A percentile compares a stretch with the other conserved stretches of the same genome.
Evolutionary conservation across 2,797 vertebrate genomes (phyloP).

Genomic region (Pterois miles): DNA sequence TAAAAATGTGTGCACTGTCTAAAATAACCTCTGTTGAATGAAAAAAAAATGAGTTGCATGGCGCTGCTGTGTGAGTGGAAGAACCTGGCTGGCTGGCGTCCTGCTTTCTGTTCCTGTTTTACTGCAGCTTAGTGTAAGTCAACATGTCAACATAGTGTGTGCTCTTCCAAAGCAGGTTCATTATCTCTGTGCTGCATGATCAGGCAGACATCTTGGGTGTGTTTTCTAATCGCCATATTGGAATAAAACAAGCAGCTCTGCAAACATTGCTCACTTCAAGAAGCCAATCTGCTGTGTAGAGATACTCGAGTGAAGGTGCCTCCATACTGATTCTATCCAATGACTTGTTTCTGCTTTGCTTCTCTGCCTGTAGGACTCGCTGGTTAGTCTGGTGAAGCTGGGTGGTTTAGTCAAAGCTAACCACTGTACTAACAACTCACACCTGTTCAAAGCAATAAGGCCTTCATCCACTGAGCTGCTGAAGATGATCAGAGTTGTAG

Average conservation of each 20-base stretch:
- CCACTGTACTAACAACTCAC: constrained; percentile 35
- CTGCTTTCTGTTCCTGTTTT: constrained; percentile 65
- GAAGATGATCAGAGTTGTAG: not conserved
- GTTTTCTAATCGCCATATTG: constrained; percentile 26
- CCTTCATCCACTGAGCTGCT: not conserved
- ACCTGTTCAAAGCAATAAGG: constrained; percentile 20
- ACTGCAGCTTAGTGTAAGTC: constrained; percentile 49
- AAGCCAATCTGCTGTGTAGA: constrained; percentile 28
- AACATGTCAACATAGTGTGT: constrained; percentile 53
- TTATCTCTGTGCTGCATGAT: constrained; percentile 60
- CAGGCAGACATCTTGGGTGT: constrained; percentile 43
- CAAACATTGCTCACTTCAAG: constrained; percentile 23
- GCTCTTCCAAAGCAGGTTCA: constrained; percentile 46
- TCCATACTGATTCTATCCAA: constrained; percentile 41
- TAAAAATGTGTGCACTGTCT: constrained; percentile 32
- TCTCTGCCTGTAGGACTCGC: constrained; percentile 44
- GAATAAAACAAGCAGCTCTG: constrained; percentile 32
- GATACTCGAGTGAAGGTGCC: constrained; percentile 38
- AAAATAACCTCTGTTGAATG: constrained; percentile 37
- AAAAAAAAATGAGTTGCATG: constrained; percentile 41
- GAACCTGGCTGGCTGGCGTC: constrained; percentile 58
- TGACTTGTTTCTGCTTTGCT: constrained; percentile 60
- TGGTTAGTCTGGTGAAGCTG: constrained; percentile 69
- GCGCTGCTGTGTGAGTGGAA: constrained; percentile 44
- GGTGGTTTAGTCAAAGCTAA: constrained; percentile 62